A percentile compares a stretch with the other conserved stretches of the same genome.
These are phyloP conservation scores for Volucella inanis DNA, from an alignment of 2,888 invertebrate genomes.

Conservation along the genomic window DNA sequence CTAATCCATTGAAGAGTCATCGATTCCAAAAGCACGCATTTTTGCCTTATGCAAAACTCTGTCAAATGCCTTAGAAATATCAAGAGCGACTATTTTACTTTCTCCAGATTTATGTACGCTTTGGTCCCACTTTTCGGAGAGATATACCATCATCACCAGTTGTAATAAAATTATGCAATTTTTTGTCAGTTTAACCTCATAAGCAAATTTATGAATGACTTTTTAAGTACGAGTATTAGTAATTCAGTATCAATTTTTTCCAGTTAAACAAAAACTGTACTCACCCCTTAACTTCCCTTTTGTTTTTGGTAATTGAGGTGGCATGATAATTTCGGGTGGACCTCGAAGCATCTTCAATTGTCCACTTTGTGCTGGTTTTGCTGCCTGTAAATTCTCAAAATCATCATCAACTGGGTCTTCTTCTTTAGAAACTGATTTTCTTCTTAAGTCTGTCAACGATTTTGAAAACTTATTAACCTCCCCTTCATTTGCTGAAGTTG, in stretches of 20 bases:
- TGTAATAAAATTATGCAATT: slow-evolving; percentile 5
- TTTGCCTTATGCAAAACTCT: no score
- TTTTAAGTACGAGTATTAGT: no score
- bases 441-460: slow-evolving; percentile 42
- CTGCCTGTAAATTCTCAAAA: slow-evolving; percentile 17
- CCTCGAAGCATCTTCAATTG: slow-evolving; percentile 48
- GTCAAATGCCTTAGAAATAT: no score
- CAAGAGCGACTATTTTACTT: no score
- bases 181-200: no score
- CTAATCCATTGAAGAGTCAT: no score
- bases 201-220: background rate
- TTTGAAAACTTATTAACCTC: background rate
- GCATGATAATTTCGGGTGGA: slow-evolving; percentile 78
- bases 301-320: slow-evolving; percentile 78
- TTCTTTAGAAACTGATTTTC: slow-evolving; percentile 7
- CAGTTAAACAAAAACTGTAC: background rate
- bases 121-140: no score
- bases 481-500: background rate
- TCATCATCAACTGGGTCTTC: slow-evolving; percentile 3
- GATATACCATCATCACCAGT: no score
- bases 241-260: background rate
- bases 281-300: slow-evolving; percentile 79
- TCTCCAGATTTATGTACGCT: no score
- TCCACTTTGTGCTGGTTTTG: background rate
- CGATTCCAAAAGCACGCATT: no score